Evolutionary conservation across 2,888 invertebrate genomes (phyloP), one percentile per base, ranked within the genome.

Genomic region (Cataglyphis cursor): DNA sequence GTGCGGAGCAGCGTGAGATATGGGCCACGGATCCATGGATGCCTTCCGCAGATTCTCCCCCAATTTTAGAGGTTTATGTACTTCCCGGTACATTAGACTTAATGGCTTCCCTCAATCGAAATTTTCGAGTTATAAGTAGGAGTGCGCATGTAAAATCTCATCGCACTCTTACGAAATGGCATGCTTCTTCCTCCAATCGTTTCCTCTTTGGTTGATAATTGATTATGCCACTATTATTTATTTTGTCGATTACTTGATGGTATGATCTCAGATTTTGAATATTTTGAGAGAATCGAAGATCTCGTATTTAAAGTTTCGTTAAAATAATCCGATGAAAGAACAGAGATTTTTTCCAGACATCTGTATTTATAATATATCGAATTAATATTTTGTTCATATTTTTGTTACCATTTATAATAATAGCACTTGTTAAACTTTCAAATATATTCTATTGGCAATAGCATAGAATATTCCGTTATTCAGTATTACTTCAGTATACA

Each of bases 51-150:
- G 80, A 65, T 35, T 70, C 28, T 73, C 73, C 24, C 66, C 61
- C 73, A 86, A 86, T 86, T 85, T 80, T 75, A 76, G 73, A 76
- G 68, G 80, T 80, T 85, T 80, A 57, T 44, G 61, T 41, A 51
- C 68, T 75, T 82, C 64, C 81, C 84, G 87, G 83, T 72, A 85
- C 89, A 88, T 88, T 88, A 82, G 82, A 72, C 68, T 68, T 73
- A 85, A 85, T 74, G 70, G 68, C 21, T 35, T 59, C 35, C 21
- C 41, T 78, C 68, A 44, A 78, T 78, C 78, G 68, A 78, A 78
- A 78, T 68, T 68, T 78, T 78, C 78, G 44, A 57, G 21, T 68
- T 78, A 66, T 51, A 59, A 44, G 57, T 57, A 21, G 10, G 10
- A 24, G 15, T 41, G 28, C 41, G 66, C 28, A 10, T 66, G 15